These are phyloP conservation scores for Athalia circularis DNA, from an alignment of 2,888 invertebrate genomes.

Conservation along the genomic window DNA sequence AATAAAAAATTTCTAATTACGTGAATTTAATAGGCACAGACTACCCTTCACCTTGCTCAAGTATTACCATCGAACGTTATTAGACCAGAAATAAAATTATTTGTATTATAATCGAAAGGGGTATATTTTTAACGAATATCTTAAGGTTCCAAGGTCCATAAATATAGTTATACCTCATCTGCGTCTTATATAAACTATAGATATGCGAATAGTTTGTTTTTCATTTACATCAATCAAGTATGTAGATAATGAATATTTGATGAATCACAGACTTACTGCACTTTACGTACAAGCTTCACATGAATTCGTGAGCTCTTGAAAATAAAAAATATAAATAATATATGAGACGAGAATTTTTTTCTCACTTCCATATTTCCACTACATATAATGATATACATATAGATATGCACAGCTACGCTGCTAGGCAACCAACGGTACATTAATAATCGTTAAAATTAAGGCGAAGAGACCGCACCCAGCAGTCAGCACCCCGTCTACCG, in stretches of 20 bases:
- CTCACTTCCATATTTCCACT: too few species aligned
- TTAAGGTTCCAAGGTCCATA: too few species aligned
- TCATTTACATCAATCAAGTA: too few species aligned
- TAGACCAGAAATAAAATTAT: neutral
- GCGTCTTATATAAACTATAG: neutral
- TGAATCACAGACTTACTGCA: too few species aligned
- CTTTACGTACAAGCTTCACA: too few species aligned
- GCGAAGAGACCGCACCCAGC: slow-evolving; percentile 32
- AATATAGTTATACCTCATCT: neutral
- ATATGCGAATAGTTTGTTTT: too few species aligned
- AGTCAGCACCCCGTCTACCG: slow-evolving; percentile 21
- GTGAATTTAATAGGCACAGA: neutral
- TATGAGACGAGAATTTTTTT: too few species aligned
- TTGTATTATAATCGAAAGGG: neutral
- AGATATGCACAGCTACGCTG: neutral
- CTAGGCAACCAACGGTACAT: slow-evolving; percentile 3
- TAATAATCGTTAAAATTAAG: slow-evolving; percentile 39
- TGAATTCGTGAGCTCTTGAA: too few species aligned
- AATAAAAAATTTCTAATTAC: neutral
- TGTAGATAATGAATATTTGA: too few species aligned
- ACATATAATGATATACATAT: too few species aligned
- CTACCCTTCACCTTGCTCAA: neutral
- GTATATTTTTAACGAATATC: neutral
- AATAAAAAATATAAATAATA: too few species aligned
- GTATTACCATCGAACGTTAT: neutral